These are phyloP conservation scores for Carettochelys insculpta DNA, from an alignment of 2,113 vertebrate species.

Conservation along the genomic window DNA sequence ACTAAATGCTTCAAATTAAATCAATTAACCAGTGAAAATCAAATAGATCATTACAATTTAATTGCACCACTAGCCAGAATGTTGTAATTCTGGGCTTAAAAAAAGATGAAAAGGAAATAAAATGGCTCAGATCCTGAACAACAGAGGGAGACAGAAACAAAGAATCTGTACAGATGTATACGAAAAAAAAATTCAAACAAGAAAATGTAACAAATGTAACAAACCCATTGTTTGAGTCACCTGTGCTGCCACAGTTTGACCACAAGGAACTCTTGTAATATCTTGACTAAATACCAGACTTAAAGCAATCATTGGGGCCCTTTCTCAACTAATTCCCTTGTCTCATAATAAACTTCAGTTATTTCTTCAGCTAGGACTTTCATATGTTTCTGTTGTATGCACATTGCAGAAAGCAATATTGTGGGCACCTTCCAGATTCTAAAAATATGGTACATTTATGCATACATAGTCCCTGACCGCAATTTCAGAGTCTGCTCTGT, in stretches of 20 bases:
- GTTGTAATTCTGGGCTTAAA: slow-evolving; percentile 49
- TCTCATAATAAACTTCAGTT: fast-evolving
- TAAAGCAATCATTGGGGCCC: background rate
- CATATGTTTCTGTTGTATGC: background rate
- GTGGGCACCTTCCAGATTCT: background rate
- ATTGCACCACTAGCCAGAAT: slow-evolving; percentile 47
- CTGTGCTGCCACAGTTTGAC: slow-evolving; percentile 59
- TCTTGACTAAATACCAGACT: background rate
- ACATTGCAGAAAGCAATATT: slow-evolving; percentile 6
- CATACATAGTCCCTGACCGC: background rate
- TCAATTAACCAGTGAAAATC: slow-evolving; percentile 69
- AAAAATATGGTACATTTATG: fast-evolving
- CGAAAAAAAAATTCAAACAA: slow-evolving; percentile 21
- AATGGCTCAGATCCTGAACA: slow-evolving; percentile 39
- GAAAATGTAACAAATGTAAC: slow-evolving; percentile 41
- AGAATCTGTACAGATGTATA: slow-evolving; percentile 3
- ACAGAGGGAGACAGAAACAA: slow-evolving; percentile 67
- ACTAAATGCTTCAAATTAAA: slow-evolving; percentile 64
- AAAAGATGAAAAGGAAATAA: slow-evolving; percentile 33
- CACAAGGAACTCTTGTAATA: slow-evolving; percentile 55
- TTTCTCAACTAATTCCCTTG: background rate
- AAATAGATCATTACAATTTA: slow-evolving; percentile 67
- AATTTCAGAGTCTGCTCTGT: background rate
- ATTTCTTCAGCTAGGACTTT: background rate
- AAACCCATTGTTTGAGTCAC: slow-evolving; percentile 21